phyloP scores from a whole-genome alignment of 23 tunicate species.

The Ascidia mentula region DNA sequence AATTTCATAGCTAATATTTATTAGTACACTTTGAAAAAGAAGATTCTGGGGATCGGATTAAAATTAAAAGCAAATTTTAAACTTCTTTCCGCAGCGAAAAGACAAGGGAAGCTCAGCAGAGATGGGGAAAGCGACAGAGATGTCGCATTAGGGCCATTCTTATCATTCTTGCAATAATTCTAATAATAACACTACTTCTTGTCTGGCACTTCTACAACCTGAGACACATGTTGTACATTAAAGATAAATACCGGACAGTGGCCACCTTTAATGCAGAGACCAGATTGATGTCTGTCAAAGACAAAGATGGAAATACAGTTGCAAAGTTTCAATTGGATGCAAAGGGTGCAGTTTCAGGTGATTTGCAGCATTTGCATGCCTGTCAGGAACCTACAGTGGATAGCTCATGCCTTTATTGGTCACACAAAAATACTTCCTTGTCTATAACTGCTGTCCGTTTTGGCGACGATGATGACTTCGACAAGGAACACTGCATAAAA shows the following conservation, averaged over 20 bases:
- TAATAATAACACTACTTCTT: constrained; percentile 12
- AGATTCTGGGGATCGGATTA: too few relatives aligned
- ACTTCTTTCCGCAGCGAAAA: too few relatives aligned
- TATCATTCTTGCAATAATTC: constrained; percentile 2
- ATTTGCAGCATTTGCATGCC: constrained; percentile 5
- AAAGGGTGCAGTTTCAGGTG: constrained; percentile 20
- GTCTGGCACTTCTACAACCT: constrained; percentile 39
- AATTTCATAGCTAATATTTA: too few relatives aligned
- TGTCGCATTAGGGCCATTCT: background rate
- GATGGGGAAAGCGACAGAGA: background rate
- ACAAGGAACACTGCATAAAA: constrained; percentile 24
- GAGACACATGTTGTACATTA: background rate
- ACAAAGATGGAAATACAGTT: background rate
- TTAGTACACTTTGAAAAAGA: too few relatives aligned
- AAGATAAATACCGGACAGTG: background rate
- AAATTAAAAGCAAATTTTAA: too few relatives aligned
- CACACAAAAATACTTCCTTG: constrained; percentile 8
- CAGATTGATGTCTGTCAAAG: constrained; percentile 8
- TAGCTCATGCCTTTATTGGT: constrained; percentile 13
- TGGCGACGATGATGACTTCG: constrained; percentile 7
- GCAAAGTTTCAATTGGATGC: constrained; percentile 7
- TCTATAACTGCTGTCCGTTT: constrained; percentile 12
- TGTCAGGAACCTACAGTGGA: background rate
- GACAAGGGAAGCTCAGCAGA: too few relatives aligned
- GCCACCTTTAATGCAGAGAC: constrained; percentile 22